A percentile compares a stretch with the other conserved stretches of the same genome.
phyloP scores from a whole-genome alignment of 2,113 vertebrate species.

The Phylloscopus trochiloides region DNA sequence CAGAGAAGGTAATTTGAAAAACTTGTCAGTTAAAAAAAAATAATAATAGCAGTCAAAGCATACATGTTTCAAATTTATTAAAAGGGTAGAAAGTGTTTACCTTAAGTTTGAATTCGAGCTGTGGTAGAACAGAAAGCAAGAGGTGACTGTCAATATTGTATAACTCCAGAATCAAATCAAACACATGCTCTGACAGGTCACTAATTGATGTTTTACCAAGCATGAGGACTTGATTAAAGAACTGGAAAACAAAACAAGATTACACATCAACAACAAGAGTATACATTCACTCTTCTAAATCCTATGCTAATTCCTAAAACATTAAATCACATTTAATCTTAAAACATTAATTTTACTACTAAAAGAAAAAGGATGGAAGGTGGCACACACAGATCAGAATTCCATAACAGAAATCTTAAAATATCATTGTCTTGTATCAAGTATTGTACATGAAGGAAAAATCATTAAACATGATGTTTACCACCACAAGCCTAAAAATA shows the following conservation, averaged over 20 bases:
- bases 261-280: not conserved
- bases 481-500: not conserved
- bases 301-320: not conserved
- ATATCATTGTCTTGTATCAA: not conserved
- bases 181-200: slow-evolving; percentile 96
- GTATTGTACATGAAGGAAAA: not conserved
- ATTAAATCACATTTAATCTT: not conserved
- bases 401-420: not conserved
- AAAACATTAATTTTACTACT: not conserved
- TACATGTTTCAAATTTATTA: not conserved
- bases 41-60: not conserved
- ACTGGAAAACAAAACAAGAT: slow-evolving; percentile 75
- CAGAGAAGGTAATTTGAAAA: not conserved
- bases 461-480: not conserved
- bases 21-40: not conserved
- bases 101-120: slow-evolving; percentile 99
- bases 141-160: slow-evolving; percentile 99
- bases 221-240: slow-evolving; percentile 99
- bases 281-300: not conserved
- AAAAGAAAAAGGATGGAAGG: rapidly evolving
- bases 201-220: slow-evolving; percentile 98
- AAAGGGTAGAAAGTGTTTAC: slow-evolving; percentile 64
- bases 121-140: slow-evolving; percentile 96
- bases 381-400: not conserved
- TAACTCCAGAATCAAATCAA: slow-evolving; percentile 96